A percentile compares a stretch with the other conserved stretches of the same genome.
Evolutionary conservation across 2,113 vertebrate species (phyloP).

Genomic region (Macaca mulatta): DNA sequence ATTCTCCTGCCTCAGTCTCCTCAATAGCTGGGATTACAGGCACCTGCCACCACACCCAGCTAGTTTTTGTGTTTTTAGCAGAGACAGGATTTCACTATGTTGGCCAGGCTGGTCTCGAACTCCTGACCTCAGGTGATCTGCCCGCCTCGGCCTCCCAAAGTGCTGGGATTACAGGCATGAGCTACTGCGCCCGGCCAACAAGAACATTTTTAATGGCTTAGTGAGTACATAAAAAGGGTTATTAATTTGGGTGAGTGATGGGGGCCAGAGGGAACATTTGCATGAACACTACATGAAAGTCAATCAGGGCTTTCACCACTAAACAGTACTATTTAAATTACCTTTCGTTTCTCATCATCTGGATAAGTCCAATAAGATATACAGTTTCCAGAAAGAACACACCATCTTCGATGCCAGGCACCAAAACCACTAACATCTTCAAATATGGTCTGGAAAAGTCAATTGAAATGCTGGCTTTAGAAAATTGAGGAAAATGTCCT

Average conservation of each 20-base stretch:
- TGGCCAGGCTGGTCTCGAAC: too few species aligned
- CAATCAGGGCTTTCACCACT: too few species aligned
- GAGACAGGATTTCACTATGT: too few species aligned
- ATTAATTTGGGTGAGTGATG: background rate
- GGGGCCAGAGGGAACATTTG: background rate
- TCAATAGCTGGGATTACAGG: too few species aligned
- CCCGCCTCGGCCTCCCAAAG: background rate
- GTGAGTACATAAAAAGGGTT: background rate
- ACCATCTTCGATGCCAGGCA: conserved; percentile 98
- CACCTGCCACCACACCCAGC: background rate
- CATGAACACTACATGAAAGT: background rate
- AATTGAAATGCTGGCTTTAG: conserved; percentile 41
- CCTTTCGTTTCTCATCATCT: conserved; percentile 96
- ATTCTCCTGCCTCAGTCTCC: background rate
- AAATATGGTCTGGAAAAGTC: conserved; percentile 93
- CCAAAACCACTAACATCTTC: conserved; percentile 99
- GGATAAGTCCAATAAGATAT: conserved; percentile 99
- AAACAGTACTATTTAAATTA: conserved; percentile 66
- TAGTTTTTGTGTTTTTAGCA: too few species aligned
- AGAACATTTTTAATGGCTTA: background rate
- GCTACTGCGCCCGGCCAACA: background rate
- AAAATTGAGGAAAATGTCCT: background rate
- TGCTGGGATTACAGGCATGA: background rate
- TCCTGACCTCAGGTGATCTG: background rate
- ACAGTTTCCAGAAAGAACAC: conserved; percentile 93